Conservation (phyloP, 2,113 vertebrate species). For the Diglossa brunneiventris region DNA sequence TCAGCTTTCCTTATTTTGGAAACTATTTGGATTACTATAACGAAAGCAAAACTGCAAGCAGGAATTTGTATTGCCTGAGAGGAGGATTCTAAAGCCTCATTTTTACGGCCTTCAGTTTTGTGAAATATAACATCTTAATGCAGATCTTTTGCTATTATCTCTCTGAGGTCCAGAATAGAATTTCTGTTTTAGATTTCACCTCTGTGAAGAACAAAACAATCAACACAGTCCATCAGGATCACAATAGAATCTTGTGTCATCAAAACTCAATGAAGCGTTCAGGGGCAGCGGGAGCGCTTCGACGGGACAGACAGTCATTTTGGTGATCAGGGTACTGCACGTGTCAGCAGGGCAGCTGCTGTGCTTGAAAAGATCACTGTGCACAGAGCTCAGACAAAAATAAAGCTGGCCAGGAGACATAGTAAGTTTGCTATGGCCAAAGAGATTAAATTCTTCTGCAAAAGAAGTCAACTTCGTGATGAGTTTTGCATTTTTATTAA, state of each 20-base stretch:
- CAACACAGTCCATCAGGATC: background rate
- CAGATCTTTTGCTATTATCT: background rate
- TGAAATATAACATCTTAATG: background rate
- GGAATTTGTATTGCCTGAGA: background rate
- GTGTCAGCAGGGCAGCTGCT: constrained; percentile 61
- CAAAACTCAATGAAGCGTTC: constrained; percentile 18
- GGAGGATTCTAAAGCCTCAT: background rate
- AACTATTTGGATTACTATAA: background rate
- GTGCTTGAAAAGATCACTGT: constrained; percentile 61
- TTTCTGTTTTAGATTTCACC: constrained; percentile 1
- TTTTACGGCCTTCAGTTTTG: background rate
- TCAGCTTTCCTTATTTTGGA: constrained; percentile 30
- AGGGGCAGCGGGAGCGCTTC: background rate
- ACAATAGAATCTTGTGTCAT: constrained; percentile 32
- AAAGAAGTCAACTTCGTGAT: background rate
- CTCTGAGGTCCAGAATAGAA: background rate
- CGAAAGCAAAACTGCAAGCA: background rate
- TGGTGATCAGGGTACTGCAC: constrained; percentile 24
- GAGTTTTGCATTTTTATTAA: background rate
- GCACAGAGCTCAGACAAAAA: constrained; percentile 14
- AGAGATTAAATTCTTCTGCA: background rate
- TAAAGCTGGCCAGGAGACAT: background rate
- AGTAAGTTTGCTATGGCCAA: background rate
- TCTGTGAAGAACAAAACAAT: background rate
- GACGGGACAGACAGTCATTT: constrained; percentile 49